Percentiles rank a stretch among this genome's conserved stretches.
Conservation (phyloP, 2,797 vertebrate species). For the Margarornis squamiger region DNA sequence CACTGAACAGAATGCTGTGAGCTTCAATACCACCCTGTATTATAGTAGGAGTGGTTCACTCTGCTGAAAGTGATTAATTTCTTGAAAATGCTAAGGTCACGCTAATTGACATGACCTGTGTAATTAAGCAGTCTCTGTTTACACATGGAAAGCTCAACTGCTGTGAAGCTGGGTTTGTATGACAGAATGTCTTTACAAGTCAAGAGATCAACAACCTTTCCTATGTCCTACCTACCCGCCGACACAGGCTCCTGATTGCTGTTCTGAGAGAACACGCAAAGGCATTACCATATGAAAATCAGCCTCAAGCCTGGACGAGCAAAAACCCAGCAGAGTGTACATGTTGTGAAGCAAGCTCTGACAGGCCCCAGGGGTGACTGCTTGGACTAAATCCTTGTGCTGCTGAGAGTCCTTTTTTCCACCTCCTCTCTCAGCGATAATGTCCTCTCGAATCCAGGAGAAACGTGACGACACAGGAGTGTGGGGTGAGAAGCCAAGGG, state of each 20-base stretch:
- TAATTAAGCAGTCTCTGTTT: slow-evolving; percentile 86
- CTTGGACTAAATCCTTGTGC: slow-evolving; percentile 20
- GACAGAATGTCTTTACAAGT: slow-evolving; percentile 83
- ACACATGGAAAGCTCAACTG: slow-evolving; percentile 74
- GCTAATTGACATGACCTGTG: slow-evolving; percentile 83
- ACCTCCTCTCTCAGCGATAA: slow-evolving; percentile 1
- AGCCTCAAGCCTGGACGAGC: slow-evolving; percentile 26
- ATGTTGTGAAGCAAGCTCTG: slow-evolving; percentile 19
- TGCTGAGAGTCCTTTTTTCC: slow-evolving; percentile 21
- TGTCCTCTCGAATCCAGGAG: neutral
- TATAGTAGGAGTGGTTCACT: slow-evolving; percentile 54
- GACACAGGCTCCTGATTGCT: slow-evolving; percentile 73
- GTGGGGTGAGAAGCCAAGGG: neutral
- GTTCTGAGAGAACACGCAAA: slow-evolving; percentile 59
- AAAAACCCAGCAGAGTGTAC: slow-evolving; percentile 42
- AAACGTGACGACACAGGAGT: neutral
- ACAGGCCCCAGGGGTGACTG: slow-evolving; percentile 41
- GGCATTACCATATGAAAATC: slow-evolving; percentile 71
- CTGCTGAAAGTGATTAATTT: slow-evolving; percentile 81
- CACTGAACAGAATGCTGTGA: slow-evolving; percentile 39
- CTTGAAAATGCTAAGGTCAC: slow-evolving; percentile 80
- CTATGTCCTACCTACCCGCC: slow-evolving; percentile 72
- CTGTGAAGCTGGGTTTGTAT: slow-evolving; percentile 74
- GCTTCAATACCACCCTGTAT: slow-evolving; percentile 64
- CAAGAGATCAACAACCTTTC: slow-evolving; percentile 81